phyloP scores from a whole-genome alignment of 2,888 invertebrate genomes.

The Andrena haemorrhoa region DNA sequence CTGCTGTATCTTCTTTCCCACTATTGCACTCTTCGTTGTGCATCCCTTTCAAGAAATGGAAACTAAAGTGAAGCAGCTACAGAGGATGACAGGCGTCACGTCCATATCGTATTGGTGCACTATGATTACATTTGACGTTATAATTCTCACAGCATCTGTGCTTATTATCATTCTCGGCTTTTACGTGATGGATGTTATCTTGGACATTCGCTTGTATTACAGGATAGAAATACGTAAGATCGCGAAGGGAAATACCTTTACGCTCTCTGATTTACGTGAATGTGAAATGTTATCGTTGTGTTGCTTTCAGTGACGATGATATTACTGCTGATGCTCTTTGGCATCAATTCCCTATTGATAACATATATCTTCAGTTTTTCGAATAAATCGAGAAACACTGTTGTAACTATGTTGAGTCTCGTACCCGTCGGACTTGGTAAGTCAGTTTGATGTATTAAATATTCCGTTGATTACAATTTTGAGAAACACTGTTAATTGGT shows the following conservation, averaged over 20 bases:
- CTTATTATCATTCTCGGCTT: conserved; percentile 72
- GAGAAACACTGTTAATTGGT: no score
- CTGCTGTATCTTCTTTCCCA: conserved; percentile 73
- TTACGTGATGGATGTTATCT: conserved; percentile 73
- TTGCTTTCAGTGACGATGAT: conserved; percentile 85
- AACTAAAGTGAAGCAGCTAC: conserved; percentile 88
- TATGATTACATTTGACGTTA: conserved; percentile 87
- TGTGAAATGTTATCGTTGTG: background rate
- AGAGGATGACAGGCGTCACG: conserved; percentile 89
- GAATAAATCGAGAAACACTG: conserved; percentile 76
- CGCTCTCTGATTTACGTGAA: background rate
- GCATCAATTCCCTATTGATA: conserved; percentile 86
- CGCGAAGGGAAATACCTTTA: background rate
- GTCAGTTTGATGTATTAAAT: conserved; percentile 25
- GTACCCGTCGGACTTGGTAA: conserved; percentile 78
- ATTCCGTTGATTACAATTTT: background rate
- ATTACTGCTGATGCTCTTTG: conserved; percentile 90
- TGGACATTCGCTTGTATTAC: conserved; percentile 75
- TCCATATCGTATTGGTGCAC: conserved; percentile 88
- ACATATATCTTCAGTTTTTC: conserved; percentile 79
- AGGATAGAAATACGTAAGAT: conserved; percentile 84
- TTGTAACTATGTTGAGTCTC: conserved; percentile 73
- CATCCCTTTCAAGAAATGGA: conserved; percentile 88
- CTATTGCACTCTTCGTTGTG: conserved; percentile 85
- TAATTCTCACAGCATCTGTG: conserved; percentile 80